These are phyloP conservation scores for Numida meleagris DNA, from an alignment of 2,113 vertebrate genomes.

Conservation along the genomic window DNA sequence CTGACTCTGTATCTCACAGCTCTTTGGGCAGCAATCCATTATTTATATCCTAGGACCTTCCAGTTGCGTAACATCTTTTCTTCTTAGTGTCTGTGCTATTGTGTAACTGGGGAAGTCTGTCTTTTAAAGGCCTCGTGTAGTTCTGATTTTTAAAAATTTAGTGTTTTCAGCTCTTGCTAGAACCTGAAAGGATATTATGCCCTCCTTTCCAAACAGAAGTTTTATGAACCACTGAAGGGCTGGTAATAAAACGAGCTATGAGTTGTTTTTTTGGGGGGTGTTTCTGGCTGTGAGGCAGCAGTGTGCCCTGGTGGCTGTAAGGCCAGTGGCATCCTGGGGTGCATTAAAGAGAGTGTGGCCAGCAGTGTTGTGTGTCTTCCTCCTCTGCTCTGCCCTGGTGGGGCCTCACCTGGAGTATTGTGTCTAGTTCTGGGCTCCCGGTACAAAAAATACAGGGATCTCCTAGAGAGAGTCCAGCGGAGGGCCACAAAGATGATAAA, in stretches of 20 bases:
- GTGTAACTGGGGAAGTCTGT: neutral
- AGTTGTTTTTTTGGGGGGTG: too few species aligned
- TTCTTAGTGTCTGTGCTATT: neutral
- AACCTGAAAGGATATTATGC: neutral
- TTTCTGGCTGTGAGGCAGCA: too few species aligned
- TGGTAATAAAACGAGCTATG: neutral
- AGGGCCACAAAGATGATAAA: too few species aligned
- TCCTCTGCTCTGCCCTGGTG: too few species aligned
- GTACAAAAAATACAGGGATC: too few species aligned
- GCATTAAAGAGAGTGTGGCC: too few species aligned
- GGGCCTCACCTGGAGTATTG: too few species aligned
- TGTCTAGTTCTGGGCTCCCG: too few species aligned
- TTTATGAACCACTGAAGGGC: neutral
- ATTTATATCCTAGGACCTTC: neutral
- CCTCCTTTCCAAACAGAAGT: neutral
- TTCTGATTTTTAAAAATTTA: neutral
- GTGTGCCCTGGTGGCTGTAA: too few species aligned
- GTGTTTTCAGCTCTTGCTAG: neutral
- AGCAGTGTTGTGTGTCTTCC: too few species aligned
- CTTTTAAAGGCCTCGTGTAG: neutral
- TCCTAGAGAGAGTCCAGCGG: too few species aligned
- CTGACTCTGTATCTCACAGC: neutral
- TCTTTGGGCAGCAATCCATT: neutral
- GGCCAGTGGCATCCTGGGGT: too few species aligned
- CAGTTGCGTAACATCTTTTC: neutral